Conservation (phyloP, 2,113 vertebrate species). For the Stegostoma tigrinum region DNA sequence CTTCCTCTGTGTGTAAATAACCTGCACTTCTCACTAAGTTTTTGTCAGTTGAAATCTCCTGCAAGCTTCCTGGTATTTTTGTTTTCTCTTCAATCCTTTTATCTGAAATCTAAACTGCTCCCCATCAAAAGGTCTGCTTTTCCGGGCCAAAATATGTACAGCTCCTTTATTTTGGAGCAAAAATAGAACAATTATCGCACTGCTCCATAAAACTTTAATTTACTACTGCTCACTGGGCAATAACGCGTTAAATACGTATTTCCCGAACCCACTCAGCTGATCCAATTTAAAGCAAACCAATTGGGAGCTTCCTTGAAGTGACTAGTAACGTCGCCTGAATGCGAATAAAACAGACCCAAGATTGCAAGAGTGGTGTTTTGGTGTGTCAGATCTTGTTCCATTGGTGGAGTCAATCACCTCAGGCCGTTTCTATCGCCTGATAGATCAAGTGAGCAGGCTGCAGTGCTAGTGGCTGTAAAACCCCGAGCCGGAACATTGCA, state of each 20-base stretch:
- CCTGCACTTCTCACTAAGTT: too few species aligned
- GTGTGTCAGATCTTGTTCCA: background rate
- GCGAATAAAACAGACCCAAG: background rate
- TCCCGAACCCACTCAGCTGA: background rate
- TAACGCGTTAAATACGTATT: background rate
- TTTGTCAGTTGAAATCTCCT: too few species aligned
- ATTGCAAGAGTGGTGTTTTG: background rate
- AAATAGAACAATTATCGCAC: background rate
- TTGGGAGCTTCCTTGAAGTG: background rate
- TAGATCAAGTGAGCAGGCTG: background rate
- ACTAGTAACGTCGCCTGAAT: background rate
- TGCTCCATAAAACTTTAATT: background rate
- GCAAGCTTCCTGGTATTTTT: too few species aligned
- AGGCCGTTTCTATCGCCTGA: background rate
- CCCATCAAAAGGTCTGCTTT: too few species aligned
- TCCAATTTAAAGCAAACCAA: background rate
- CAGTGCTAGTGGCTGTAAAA: background rate
- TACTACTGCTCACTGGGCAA: background rate
- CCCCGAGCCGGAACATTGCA: background rate
- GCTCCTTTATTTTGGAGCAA: background rate
- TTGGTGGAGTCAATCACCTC: slow-evolving; percentile 13
- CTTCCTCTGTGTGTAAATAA: too few species aligned
- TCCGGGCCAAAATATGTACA: too few species aligned
- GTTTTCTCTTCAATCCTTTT: too few species aligned
- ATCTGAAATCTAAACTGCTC: too few species aligned